phyloP scores from a whole-genome alignment of 2,113 vertebrate genomes.

The Xiphophorus maculatus region DNA sequence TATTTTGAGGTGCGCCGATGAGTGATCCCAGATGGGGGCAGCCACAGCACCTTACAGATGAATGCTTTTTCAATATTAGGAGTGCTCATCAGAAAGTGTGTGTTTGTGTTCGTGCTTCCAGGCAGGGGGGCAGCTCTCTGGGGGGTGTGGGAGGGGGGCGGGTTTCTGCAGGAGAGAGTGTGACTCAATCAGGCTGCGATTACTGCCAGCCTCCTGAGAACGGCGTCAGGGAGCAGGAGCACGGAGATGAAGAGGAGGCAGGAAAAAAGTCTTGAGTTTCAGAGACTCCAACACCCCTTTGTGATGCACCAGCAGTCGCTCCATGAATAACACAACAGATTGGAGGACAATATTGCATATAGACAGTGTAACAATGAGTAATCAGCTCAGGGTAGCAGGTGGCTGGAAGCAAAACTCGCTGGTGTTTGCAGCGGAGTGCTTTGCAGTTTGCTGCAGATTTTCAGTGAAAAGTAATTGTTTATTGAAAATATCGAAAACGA shows the following conservation, averaged over 20 bases:
- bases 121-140: slow-evolving; percentile 40
- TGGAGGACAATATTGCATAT: slow-evolving; percentile 28
- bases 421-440: background rate
- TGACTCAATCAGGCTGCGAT: slow-evolving; percentile 71
- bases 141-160: slow-evolving; percentile 7
- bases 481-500: background rate
- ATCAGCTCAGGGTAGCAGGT: slow-evolving; percentile 16
- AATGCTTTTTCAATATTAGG: slow-evolving; percentile 76
- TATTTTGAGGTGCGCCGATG: slow-evolving; percentile 65
- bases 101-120: slow-evolving; percentile 30
- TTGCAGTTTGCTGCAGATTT: background rate
- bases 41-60: slow-evolving; percentile 70
- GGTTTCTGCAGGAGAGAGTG: slow-evolving; percentile 56
- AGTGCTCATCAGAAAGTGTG: slow-evolving; percentile 64
- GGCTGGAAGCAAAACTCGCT: slow-evolving; percentile 9
- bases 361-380: slow-evolving; percentile 8
- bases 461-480: background rate
- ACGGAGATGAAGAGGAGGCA: slow-evolving; percentile 44
- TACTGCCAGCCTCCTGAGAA: slow-evolving; percentile 53
- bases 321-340: slow-evolving; percentile 30
- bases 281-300: slow-evolving; percentile 25
- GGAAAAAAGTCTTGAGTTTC: slow-evolving; percentile 32
- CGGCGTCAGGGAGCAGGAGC: slow-evolving; percentile 40
- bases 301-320: slow-evolving; percentile 17
- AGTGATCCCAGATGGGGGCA: slow-evolving; percentile 70